Conservation (phyloP, 2,888 invertebrate species). For the Acronicta leporina region DNA sequence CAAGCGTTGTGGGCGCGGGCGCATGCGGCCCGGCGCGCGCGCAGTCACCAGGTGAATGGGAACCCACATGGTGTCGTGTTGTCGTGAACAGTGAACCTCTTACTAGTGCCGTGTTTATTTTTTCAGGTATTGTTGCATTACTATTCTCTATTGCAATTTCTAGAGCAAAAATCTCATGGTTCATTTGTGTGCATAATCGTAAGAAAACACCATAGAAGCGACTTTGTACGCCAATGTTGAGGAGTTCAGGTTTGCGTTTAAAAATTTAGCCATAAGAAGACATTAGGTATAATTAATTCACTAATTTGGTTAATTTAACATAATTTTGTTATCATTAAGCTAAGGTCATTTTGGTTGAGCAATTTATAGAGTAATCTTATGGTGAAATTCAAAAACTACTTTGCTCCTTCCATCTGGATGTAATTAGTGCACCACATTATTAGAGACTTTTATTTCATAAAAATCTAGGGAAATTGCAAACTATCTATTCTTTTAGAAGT, state of each 20-base stretch:
- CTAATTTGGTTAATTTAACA: neutral
- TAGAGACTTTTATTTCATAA: too few relatives aligned
- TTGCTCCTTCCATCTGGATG: too few relatives aligned
- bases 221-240: slow-evolving; percentile 12
- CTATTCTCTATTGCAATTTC: slow-evolving; percentile 24
- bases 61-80: slow-evolving; percentile 55
- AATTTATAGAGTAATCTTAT: neutral
- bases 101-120: slow-evolving; percentile 50
- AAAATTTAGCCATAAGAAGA: slow-evolving; percentile 12
- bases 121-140: slow-evolving; percentile 45
- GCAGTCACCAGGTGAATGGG: slow-evolving; percentile 56
- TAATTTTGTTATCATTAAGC: neutral
- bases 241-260: slow-evolving; percentile 25
- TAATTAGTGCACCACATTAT: too few relatives aligned
- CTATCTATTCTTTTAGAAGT: too few relatives aligned
- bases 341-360: neutral
- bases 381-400: too few relatives aligned
- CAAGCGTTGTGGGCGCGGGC: slow-evolving; percentile 47
- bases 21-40: slow-evolving; percentile 52
- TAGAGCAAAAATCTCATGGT: slow-evolving; percentile 9
- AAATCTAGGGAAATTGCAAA: too few relatives aligned
- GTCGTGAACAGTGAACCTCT: slow-evolving; percentile 53
- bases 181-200: slow-evolving; percentile 16
- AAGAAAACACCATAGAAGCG: slow-evolving; percentile 15
- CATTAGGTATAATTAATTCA: neutral